Evolutionary conservation across 2,113 vertebrate genomes (phyloP).

Genomic region (Tiliqua scincoides): DNA sequence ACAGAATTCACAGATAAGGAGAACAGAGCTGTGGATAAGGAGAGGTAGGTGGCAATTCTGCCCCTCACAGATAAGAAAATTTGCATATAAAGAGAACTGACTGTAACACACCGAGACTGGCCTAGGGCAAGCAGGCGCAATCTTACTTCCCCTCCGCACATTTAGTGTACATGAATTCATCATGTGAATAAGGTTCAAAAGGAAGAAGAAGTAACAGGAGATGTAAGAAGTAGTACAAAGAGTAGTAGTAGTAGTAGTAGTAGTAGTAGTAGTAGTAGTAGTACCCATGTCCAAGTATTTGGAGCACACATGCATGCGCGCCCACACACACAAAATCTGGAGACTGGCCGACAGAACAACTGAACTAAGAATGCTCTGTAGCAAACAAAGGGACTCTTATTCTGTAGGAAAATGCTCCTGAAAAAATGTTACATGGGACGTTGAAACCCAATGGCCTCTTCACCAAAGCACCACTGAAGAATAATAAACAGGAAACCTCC

Average conservation of each 20-base stretch:
- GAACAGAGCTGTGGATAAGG: no score
- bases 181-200: background rate
- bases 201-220: no score
- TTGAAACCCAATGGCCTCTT: background rate
- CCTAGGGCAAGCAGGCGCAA: background rate
- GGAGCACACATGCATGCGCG: background rate
- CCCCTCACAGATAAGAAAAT: no score
- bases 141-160: no score
- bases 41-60: no score
- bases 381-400: background rate
- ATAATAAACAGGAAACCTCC: constrained; percentile 50
- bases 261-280: background rate
- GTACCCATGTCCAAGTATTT: background rate
- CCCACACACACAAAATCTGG: no score
- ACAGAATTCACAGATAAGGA: no score
- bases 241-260: background rate
- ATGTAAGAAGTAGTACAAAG: no score
- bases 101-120: no score
- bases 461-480: constrained; percentile 6
- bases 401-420: background rate
- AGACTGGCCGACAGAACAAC: background rate
- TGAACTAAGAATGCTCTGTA: background rate
- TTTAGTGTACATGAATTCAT: background rate
- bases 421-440: background rate
- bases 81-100: no score